phyloP scores from a whole-genome alignment of 2,888 invertebrate genomes.

The Agrilus cyanescens region DNA sequence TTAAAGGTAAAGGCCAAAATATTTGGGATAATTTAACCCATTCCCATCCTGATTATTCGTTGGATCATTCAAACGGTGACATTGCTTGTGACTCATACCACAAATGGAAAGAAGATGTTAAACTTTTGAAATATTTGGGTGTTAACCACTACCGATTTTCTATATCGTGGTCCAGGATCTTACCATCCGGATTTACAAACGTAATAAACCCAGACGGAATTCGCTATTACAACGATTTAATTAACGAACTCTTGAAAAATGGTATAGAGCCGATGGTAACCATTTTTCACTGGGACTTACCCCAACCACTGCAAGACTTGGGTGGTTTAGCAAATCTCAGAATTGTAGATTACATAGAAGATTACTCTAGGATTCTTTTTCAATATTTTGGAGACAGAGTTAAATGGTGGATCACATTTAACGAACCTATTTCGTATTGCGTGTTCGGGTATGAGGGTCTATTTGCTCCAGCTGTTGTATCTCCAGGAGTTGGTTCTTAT shows the following conservation, averaged over 20 bases:
- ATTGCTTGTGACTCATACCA: conserved; percentile 56
- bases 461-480: conserved; percentile 28
- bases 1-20: conserved; percentile 46
- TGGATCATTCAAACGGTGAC: conserved; percentile 45
- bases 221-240: conserved; percentile 48
- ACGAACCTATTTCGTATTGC: conserved; percentile 34
- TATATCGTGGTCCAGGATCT: conserved; percentile 54
- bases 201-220: conserved; percentile 47
- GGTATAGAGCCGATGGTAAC: conserved; percentile 45
- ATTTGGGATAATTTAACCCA: conserved; percentile 60
- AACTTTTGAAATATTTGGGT: conserved; percentile 41
- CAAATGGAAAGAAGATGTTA: conserved; percentile 46
- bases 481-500: conserved; percentile 46
- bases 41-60: conserved; percentile 36
- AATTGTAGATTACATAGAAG: conserved; percentile 41
- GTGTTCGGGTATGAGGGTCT: conserved; percentile 21
- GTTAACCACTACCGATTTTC: conserved; percentile 47
- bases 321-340: conserved; percentile 40
- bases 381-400: conserved; percentile 24
- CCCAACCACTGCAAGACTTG: conserved; percentile 34
- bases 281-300: conserved; percentile 44
- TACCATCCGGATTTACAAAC: conserved; percentile 45
- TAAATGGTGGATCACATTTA: conserved; percentile 41
- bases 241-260: conserved; percentile 40
- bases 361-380: conserved; percentile 40